Evolutionary conservation across 2,797 vertebrate genomes (phyloP).

Genomic region (Argyrosomus regius): DNA sequence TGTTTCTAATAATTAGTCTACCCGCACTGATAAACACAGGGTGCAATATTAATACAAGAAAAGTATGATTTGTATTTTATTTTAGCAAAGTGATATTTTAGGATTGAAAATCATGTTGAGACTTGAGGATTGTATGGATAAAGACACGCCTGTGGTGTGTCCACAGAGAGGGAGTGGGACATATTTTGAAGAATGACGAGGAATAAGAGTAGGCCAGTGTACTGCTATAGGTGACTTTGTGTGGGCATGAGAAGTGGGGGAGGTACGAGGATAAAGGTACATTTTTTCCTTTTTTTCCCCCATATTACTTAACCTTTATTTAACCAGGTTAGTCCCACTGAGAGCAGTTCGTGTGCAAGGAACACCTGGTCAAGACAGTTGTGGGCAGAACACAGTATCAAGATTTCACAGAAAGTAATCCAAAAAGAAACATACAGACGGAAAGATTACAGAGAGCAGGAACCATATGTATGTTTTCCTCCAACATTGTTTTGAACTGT

Average conservation of each 20-base stretch:
- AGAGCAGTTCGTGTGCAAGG: constrained; percentile 55
- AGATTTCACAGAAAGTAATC: constrained; percentile 52
- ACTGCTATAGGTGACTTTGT: not conserved
- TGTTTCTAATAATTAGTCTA: not conserved
- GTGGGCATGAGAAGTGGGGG: constrained; percentile 14
- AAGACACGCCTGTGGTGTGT: not conserved
- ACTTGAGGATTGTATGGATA: not conserved
- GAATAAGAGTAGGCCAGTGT: not conserved
- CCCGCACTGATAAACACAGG: not conserved
- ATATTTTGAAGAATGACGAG: not conserved
- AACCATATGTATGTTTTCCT: constrained; percentile 15
- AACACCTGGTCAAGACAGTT: constrained; percentile 65
- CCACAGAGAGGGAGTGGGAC: not conserved
- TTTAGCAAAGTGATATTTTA: constrained; percentile 1
- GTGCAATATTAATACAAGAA: not conserved
- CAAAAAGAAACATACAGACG: not conserved
- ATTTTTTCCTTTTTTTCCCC: not conserved
- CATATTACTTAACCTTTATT: constrained; percentile 75
- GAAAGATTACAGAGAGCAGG: constrained; percentile 13
- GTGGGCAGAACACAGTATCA: constrained; percentile 53
- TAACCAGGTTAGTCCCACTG: constrained; percentile 71
- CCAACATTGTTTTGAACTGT: constrained; percentile 2
- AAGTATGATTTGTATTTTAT: not conserved
- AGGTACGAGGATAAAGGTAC: constrained; percentile 27
- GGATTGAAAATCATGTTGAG: not conserved